Conservation (phyloP, 1,140 invertebrate species). For the Euura lappo region DNA sequence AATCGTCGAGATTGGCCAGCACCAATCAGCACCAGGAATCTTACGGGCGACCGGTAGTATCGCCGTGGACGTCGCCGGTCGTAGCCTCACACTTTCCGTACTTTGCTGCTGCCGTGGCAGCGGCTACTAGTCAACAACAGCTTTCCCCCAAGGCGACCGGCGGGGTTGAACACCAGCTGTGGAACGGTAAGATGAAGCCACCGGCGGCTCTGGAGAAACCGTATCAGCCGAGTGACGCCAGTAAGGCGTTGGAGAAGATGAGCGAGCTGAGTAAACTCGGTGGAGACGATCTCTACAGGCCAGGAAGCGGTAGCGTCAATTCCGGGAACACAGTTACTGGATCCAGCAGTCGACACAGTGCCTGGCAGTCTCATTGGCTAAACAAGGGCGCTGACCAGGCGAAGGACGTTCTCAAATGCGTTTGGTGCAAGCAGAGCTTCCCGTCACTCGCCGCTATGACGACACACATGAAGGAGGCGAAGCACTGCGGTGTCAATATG, state of each 20-base stretch:
- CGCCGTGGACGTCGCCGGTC: constrained; percentile 79
- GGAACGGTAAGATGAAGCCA: constrained; percentile 83
- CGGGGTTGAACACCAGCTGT: constrained; percentile 63
- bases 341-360: constrained; percentile 74
- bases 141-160: constrained; percentile 72
- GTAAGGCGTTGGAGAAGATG: constrained; percentile 90
- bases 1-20: constrained; percentile 66
- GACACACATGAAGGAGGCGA: constrained; percentile 94
- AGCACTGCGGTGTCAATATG: constrained; percentile 87
- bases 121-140: constrained; percentile 66
- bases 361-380: constrained; percentile 95
- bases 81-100: constrained; percentile 80
- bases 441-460: constrained; percentile 88
- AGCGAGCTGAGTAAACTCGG: constrained; percentile 85
- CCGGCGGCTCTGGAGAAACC: constrained; percentile 60
- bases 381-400: constrained; percentile 93
- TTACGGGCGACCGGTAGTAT: constrained; percentile 67
- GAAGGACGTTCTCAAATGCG: constrained; percentile 93
- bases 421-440: constrained; percentile 95
- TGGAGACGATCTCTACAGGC: constrained; percentile 75
- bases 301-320: constrained; percentile 47
- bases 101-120: constrained; percentile 77
- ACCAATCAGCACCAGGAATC: constrained; percentile 48
- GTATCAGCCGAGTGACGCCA: constrained; percentile 75
- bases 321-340: constrained; percentile 38